These are phyloP conservation scores for Rhodophaea formosa DNA, from an alignment of 2,888 invertebrate species.

Conservation along the genomic window DNA sequence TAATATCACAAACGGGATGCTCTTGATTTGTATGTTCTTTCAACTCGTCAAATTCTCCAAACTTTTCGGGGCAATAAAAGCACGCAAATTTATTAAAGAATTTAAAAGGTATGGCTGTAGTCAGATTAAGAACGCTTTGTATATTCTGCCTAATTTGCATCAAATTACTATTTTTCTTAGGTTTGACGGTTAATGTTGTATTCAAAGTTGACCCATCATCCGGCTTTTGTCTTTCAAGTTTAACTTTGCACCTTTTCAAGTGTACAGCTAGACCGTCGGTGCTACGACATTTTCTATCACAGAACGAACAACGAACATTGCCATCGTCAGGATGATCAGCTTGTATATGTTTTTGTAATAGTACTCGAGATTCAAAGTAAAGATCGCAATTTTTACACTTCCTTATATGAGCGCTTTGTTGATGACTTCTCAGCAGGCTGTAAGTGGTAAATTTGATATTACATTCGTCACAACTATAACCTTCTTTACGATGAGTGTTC, in stretches of 20 bases:
- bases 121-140: slow-evolving; percentile 65
- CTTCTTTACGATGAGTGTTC: slow-evolving; percentile 49
- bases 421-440: slow-evolving; percentile 43
- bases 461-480: slow-evolving; percentile 59
- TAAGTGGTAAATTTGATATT: slow-evolving; percentile 44
- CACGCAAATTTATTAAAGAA: slow-evolving; percentile 65
- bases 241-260: slow-evolving; percentile 54
- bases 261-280: slow-evolving; percentile 56
- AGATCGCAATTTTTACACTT: slow-evolving; percentile 55
- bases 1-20: slow-evolving; percentile 62
- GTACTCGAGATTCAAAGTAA: slow-evolving; percentile 45
- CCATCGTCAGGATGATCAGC: slow-evolving; percentile 52
- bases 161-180: slow-evolving; percentile 52
- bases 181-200: slow-evolving; percentile 34
- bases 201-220: slow-evolving; percentile 12
- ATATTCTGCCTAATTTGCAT: slow-evolving; percentile 62
- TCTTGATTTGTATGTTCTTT: slow-evolving; percentile 53
- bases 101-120: slow-evolving; percentile 66
- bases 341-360: slow-evolving; percentile 52
- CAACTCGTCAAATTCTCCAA: slow-evolving; percentile 61
- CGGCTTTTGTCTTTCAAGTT: slow-evolving; percentile 34
- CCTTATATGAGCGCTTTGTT: slow-evolving; percentile 51
- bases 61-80: slow-evolving; percentile 65
- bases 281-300: slow-evolving; percentile 55
- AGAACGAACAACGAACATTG: slow-evolving; percentile 51